Conservation (phyloP, 2,888 invertebrate species). For the Drosophila buzzatii region DNA sequence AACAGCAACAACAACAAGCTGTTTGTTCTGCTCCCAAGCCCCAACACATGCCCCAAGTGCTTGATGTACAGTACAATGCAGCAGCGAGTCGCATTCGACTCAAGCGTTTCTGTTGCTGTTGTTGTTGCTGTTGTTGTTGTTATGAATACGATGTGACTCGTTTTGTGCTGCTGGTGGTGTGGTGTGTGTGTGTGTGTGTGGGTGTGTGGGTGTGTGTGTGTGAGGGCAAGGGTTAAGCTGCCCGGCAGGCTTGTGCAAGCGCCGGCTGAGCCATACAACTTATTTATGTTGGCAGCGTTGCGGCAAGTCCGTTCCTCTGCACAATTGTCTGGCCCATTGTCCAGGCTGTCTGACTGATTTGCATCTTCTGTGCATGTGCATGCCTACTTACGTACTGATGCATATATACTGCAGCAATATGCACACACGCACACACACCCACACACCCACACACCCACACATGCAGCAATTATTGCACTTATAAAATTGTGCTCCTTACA, state of each 20-base stretch:
- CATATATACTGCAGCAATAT: constrained; percentile 21
- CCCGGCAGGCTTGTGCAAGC: constrained; percentile 39
- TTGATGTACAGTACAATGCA: constrained; percentile 53
- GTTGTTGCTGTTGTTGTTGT: constrained; percentile 34
- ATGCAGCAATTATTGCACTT: constrained; percentile 75
- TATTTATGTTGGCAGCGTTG: constrained; percentile 68
- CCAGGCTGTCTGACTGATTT: constrained; percentile 71
- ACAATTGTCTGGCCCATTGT: constrained; percentile 46
- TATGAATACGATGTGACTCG: constrained; percentile 63
- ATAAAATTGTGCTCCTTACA: constrained; percentile 59
- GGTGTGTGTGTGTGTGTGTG: not conserved
- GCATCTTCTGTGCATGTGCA: constrained; percentile 71
- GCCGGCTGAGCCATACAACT: constrained; percentile 67
- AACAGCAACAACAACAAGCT: constrained; percentile 58
- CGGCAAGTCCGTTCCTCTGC: constrained; percentile 46
- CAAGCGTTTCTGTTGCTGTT: constrained; percentile 28
- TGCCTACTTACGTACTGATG: constrained; percentile 39
- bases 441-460: constrained; percentile 30
- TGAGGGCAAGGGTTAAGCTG: constrained; percentile 36
- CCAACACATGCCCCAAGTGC: constrained; percentile 39
- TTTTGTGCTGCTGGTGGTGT: constrained; percentile 11
- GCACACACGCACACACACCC: constrained; percentile 20
- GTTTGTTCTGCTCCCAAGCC: constrained; percentile 66
- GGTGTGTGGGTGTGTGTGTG: too few relatives aligned
- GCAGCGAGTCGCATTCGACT: constrained; percentile 33